Evolutionary conservation across 2,888 invertebrate genomes (phyloP).

Genomic region (Epirrhoe alternata): DNA sequence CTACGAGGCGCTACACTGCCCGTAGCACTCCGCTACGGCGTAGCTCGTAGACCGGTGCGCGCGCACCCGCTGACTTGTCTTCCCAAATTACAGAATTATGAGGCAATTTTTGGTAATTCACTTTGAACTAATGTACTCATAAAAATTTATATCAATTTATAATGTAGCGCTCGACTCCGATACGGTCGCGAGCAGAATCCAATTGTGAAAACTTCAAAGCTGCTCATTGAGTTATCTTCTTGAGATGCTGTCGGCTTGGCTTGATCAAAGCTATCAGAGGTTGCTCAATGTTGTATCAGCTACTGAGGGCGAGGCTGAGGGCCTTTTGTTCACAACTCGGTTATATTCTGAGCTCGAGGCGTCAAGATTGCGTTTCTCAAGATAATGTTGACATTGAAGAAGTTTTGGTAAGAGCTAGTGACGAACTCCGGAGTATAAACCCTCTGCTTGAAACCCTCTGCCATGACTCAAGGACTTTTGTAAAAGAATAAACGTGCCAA

Average conservation of each 20-base stretch:
- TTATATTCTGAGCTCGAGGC: too few species aligned
- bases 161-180: background rate
- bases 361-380: too few species aligned
- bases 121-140: conserved; percentile 10
- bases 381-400: too few species aligned
- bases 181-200: background rate
- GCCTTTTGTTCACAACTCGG: background rate
- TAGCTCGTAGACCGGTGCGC: conserved; percentile 9
- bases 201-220: background rate
- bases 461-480: too few species aligned
- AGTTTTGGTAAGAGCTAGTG: too few species aligned
- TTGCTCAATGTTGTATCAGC: background rate
- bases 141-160: conserved; percentile 3
- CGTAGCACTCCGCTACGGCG: conserved; percentile 16
- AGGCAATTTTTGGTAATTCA: conserved; percentile 18
- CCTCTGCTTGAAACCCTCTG: too few species aligned
- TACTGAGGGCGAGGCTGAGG: background rate
- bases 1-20: background rate
- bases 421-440: too few species aligned
- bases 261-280: conserved; percentile 1
- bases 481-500: too few species aligned
- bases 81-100: conserved; percentile 17
- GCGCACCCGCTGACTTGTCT: conserved; percentile 22
- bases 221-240: background rate
- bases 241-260: background rate